These are phyloP conservation scores for Syngnathoides biaculeatus DNA, from an alignment of 2,113 vertebrate genomes.

Conservation along the genomic window DNA sequence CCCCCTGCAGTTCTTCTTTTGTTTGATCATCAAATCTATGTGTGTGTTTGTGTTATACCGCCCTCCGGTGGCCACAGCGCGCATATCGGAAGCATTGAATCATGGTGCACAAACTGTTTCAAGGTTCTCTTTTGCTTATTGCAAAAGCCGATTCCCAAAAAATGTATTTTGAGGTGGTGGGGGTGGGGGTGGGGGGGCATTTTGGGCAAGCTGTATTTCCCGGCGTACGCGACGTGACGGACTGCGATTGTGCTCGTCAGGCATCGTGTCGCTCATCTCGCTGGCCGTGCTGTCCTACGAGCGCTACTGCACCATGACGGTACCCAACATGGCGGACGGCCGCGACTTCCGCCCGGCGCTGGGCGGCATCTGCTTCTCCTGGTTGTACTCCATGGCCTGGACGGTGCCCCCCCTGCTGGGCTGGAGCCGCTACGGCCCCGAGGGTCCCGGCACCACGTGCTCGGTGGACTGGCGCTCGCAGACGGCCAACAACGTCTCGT, in stretches of 20 bases:
- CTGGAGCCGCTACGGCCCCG: constrained; percentile 79
- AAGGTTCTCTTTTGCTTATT: too few species aligned
- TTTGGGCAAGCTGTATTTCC: not conserved
- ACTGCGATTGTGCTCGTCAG: constrained; percentile 42
- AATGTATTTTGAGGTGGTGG: too few species aligned
- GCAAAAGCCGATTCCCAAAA: too few species aligned
- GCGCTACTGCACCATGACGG: constrained; percentile 75
- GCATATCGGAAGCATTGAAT: too few species aligned
- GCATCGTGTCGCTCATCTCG: constrained; percentile 76
- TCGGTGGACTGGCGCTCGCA: constrained; percentile 72
- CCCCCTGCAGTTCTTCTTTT: too few species aligned
- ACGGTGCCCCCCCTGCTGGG: constrained; percentile 72
- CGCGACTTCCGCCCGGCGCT: constrained; percentile 71
- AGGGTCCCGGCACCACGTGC: constrained; percentile 74
- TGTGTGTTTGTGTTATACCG: too few species aligned
- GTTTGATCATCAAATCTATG: too few species aligned
- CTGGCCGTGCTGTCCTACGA: constrained; percentile 81
- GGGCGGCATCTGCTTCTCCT: constrained; percentile 75
- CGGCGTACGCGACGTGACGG: too few species aligned
- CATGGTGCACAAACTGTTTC: too few species aligned
- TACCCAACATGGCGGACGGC: constrained; percentile 60
- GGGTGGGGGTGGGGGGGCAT: too few species aligned
- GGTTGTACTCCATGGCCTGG: constrained; percentile 77
- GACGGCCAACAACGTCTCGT: constrained; percentile 75
- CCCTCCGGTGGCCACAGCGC: too few species aligned